Conservation (phyloP, 2,113 vertebrate species). For the Bos javanicus region DNA sequence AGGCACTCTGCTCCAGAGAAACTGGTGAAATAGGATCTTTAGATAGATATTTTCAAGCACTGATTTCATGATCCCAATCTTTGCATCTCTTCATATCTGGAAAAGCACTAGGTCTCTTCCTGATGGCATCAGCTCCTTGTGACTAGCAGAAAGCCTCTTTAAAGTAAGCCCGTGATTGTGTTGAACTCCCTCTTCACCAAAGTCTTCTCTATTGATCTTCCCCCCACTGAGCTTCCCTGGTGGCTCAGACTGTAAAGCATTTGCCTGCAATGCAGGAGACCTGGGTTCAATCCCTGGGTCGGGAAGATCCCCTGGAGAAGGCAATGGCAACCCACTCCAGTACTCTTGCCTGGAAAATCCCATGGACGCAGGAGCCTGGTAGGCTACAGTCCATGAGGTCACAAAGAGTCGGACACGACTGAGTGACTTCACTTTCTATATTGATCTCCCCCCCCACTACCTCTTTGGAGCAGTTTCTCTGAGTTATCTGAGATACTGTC, state of each 20-base stretch:
- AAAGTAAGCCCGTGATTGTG: rapidly evolving
- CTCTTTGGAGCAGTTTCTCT: not conserved
- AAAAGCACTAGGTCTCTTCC: not conserved
- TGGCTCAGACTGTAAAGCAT: too few relatives aligned
- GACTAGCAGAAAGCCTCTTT: not conserved
- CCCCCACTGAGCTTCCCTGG: not conserved
- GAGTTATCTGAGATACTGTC: not conserved
- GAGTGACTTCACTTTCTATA: too few relatives aligned
- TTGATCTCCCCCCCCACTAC: not conserved
- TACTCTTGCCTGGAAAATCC: too few relatives aligned
- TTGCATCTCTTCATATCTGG: not conserved
- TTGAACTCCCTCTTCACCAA: not conserved
- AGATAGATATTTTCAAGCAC: not conserved
- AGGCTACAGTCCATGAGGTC: too few relatives aligned
- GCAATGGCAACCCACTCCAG: too few relatives aligned
- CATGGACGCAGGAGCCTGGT: too few relatives aligned
- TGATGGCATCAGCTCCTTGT: not conserved
- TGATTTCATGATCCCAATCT: not conserved
- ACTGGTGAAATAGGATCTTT: not conserved
- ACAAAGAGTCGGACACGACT: too few relatives aligned
- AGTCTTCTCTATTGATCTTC: not conserved
- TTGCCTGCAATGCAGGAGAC: too few relatives aligned
- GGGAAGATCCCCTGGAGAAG: too few relatives aligned
- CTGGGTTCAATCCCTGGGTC: too few relatives aligned
- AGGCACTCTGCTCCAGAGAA: not conserved